Conservation (phyloP, 2,113 vertebrate genomes). For the Nycticryphes semicollaris region DNA sequence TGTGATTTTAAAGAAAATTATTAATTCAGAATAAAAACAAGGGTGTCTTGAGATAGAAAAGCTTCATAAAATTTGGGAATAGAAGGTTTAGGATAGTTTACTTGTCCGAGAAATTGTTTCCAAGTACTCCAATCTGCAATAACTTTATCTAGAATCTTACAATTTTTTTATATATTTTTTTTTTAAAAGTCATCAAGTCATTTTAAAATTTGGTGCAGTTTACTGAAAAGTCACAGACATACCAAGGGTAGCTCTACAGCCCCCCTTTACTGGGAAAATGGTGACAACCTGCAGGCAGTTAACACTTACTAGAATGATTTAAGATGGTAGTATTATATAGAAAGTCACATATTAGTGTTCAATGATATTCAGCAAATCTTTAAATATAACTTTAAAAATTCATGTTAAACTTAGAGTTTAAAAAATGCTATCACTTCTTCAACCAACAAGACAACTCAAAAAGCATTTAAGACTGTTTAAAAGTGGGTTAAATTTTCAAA, state of each 20-base stretch:
- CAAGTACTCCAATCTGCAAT: background rate
- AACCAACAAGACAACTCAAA: background rate
- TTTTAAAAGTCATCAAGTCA: background rate
- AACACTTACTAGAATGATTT: background rate
- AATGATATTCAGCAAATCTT: background rate
- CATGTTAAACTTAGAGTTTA: background rate
- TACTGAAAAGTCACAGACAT: background rate
- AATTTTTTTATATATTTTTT: background rate
- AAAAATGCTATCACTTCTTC: background rate
- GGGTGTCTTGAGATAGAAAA: background rate
- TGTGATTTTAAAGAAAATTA: background rate
- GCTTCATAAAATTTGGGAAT: background rate
- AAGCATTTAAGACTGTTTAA: background rate
- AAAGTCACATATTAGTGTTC: background rate
- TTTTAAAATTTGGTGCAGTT: background rate
- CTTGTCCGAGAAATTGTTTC: background rate
- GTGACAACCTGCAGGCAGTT: background rate
- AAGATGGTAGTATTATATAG: background rate
- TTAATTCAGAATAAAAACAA: background rate
- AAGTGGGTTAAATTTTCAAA: background rate
- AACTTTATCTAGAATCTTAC: background rate
- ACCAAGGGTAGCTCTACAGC: background rate
- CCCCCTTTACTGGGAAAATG: background rate
- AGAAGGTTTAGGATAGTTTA: background rate
- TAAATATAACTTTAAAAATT: background rate